Percentiles rank a stretch among this genome's conserved stretches.
Conservation (phyloP, 2,113 vertebrate genomes). For the Haliaeetus leucogaster region DNA sequence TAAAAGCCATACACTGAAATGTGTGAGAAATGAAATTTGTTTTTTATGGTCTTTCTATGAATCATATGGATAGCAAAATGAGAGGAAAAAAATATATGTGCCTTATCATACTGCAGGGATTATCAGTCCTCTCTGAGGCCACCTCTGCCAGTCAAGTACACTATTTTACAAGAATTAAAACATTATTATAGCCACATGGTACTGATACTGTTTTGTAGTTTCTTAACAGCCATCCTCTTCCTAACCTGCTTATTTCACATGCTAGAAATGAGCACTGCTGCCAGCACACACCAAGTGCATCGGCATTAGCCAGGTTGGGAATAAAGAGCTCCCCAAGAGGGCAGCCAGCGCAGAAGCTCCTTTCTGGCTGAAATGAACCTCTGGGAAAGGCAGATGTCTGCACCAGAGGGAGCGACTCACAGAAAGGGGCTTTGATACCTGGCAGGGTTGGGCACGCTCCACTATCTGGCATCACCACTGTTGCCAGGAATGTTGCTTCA, state of each 20-base stretch:
- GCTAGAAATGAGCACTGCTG: not conserved
- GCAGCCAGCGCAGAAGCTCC: not conserved
- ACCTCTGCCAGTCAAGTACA: not conserved
- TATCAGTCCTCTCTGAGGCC: not conserved
- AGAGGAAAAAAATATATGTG: not conserved
- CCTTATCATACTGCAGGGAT: not conserved
- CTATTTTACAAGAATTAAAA: not conserved
- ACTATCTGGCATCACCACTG: not conserved
- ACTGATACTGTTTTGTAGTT: not conserved
- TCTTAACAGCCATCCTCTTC: not conserved
- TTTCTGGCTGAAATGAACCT: not conserved
- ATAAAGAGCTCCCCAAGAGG: not conserved
- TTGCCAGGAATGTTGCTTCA: constrained; percentile 18
- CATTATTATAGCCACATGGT: not conserved
- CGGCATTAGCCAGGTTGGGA: not conserved
- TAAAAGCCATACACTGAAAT: not conserved
- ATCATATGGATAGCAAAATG: not conserved
- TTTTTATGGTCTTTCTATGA: not conserved
- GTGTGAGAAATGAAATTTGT: not conserved
- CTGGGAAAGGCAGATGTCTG: not conserved
- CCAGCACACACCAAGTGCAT: not conserved
- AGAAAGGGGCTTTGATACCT: not conserved
- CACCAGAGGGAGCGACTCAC: accelerated
- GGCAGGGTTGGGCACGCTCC: accelerated
- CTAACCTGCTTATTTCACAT: not conserved